Base-by-base conservation (phyloP, 1,140 invertebrate genomes). In the Teleopsis dalmanni region DNA sequence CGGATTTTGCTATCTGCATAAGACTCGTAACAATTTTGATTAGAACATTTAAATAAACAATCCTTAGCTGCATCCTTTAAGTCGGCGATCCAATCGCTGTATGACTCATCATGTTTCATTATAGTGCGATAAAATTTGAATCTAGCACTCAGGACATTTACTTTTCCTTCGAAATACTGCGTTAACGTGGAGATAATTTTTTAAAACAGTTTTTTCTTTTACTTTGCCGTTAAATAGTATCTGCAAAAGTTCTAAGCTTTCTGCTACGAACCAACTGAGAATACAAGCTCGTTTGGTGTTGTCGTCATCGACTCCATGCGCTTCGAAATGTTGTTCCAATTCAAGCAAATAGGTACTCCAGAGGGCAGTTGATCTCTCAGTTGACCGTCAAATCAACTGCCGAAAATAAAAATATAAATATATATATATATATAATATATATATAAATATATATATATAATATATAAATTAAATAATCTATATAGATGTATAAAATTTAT, bases 21-120 rank as follows among this genome's bases (percentile, higher is more conserved):
- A 6, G 37, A 40, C 22, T 40, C 37, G n/a, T 40, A 11, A 10
- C 37, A 40, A 11, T 19, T n/a, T 7, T 21, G 16, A 13, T 19
- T 40, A 7, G 18, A 40, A n/a, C 37, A 40, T 16, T 16, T 9
- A 26, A 43, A 50, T 18, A 13, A 21, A 18, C 48, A 50, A 14
- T 43, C 25, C 18, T 34, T 34, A n/a, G 47, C 18, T 13, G 16
- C n/a, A 5, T 16, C 27, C 16, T 26, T 11, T 3, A 48, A 25
- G 13, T 47, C 34, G 25, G 45, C 34, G 9, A 47, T 27, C 29
- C 31, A 47, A 36, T 47, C 34, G 18, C 9, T 10, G 19, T 47
- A 47, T 5, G 19, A 14, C 23, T 47, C 33, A 23, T 23, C 34
- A 3, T 18, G 45, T n/a, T 35, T 36, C 45, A 47, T 34, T 26